Evolutionary conservation across 2,797 vertebrate species (phyloP), one percentile per base, ranked within the genome.

Genomic region (Sebastes goodei): DNA sequence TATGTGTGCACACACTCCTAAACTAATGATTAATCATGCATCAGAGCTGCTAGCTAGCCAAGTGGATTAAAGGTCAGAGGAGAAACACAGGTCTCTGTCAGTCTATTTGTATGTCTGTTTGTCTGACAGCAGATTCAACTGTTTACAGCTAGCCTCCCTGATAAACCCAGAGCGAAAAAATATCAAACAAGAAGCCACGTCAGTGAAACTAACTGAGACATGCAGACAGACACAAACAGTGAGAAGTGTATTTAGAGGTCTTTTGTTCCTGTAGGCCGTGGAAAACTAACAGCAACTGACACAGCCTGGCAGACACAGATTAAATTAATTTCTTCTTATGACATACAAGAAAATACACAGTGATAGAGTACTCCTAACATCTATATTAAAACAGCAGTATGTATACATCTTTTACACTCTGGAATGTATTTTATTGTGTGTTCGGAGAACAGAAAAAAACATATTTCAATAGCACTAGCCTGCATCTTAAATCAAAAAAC

Each of bases 271-370:
- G 82, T 56, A 74, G 80, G 57, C 52, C 15, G 11, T 46, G 56
- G 29, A 74, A 88, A 59, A 75, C 81, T 82, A 88, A 90, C 74
- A 79, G 68, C 76, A 83, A 83, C 63, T 83, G 85, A 91, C 88
- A 82, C 64, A 73, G 69, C 77, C 86, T 90, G 72, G 42, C 78
- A 85, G 83, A 89, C 68, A 29, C 42, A 74, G 62, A 76, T 59
- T 53, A 56, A 62, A 80, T 74, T 73, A 21, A 82, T 73, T 66
- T 67, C 11, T 55, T 15, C 6, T 72, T 42, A 20, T 35, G 14
- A 80, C 57, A 66, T 61, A 80, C 29, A 65, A 72, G 27, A 71
- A 59, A 71, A 67, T 2, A 46, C 38, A 55, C 23, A 59, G 52
- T 20, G 29, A 69, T 14, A 5, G 15, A 32, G n/a, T 4, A 15